phyloP scores from a whole-genome alignment of 1,140 invertebrate genomes.

The Bombyx mandarina region DNA sequence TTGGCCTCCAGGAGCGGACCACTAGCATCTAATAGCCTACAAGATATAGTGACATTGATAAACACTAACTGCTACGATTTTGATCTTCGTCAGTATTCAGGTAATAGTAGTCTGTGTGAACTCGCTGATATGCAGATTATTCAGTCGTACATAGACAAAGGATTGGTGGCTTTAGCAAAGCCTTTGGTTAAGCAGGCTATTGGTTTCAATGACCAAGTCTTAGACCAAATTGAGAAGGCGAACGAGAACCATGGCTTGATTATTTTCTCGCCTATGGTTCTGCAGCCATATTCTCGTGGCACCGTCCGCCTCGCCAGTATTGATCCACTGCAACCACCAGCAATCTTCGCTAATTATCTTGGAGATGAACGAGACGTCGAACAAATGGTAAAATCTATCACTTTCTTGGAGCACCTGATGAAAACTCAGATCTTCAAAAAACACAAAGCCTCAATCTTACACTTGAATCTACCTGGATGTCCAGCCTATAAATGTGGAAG shows the following conservation, averaged over 20 bases:
- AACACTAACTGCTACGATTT: constrained; percentile 66
- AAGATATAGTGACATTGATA: constrained; percentile 65
- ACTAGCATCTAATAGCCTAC: constrained; percentile 61
- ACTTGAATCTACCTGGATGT: constrained; percentile 22
- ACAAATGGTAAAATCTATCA: constrained; percentile 72
- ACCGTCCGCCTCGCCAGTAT: constrained; percentile 74
- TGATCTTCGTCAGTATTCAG: constrained; percentile 20
- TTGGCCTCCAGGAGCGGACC: constrained; percentile 57
- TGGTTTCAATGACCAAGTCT: constrained; percentile 41
- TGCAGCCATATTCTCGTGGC: constrained; percentile 80
- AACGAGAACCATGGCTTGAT: constrained; percentile 45
- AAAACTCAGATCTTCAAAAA: constrained; percentile 69
- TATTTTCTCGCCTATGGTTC: constrained; percentile 68
- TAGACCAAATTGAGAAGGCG: constrained; percentile 35
- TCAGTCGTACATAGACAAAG: constrained; percentile 57
- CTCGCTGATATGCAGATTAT: constrained; percentile 32
- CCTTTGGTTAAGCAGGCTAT: constrained; percentile 31
- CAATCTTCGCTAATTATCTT: constrained; percentile 85
- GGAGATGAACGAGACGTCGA: constrained; percentile 73
- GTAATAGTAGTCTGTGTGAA: constrained; percentile 26
- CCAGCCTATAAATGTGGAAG: constrained; percentile 1
- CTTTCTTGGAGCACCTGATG: constrained; percentile 68
- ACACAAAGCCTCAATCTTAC: constrained; percentile 23
- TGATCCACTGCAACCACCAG: constrained; percentile 80
- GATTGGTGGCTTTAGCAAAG: constrained; percentile 64